Base-by-base conservation (phyloP, 2,888 invertebrate genomes). In the Anagyrus pseudococci region DNA sequence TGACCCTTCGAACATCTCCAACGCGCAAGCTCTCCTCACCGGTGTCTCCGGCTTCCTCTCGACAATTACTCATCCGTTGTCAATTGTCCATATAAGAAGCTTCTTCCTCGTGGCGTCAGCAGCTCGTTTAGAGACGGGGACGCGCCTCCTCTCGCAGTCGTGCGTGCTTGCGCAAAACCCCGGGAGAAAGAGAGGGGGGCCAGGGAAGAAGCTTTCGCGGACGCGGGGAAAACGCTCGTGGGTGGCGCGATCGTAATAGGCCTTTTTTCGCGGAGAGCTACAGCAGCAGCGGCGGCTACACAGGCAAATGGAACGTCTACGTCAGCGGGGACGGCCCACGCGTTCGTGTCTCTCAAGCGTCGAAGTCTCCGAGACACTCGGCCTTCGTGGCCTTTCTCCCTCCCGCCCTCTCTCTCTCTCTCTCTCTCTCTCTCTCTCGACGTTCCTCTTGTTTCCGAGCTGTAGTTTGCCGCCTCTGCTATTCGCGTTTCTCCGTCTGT, bases 181-280 rank as follows among this genome's bases (percentile, higher is more conserved):
- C 15, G 1, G 44, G 41, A 44, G 54, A 54, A 44, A 44, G 54
- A 26, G 17, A 17, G 54, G 29, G 56, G 56, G 47, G n/a, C n/a
- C n/a, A n/a, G n/a, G n/a, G n/a, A n/a, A n/a, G n/a, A n/a, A n/a
- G n/a, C n/a, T n/a, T n/a, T n/a, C n/a, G n/a, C n/a, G n/a, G n/a
- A n/a, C n/a, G n/a, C n/a, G n/a, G n/a, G n/a, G n/a, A n/a, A 29
- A 29, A 57, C 50, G 52, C 33, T 58, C 58, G 58, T 58, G 58
- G 58, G 58, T 58, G 58, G 58, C 25, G 46, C 37, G 50, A 33
- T 37, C 50, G 50, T 50, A 40, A 50, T 37, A 50, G 50, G 33
- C 19, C 48, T 25, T 48, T 48, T 48, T 25, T 25, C 26, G 19
- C 6, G 23, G 20, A 22, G 10, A 46, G 15, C 15, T n/a, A 22